phyloP scores from a whole-genome alignment of 2,888 invertebrate genomes.

The Papilio protenor region DNA sequence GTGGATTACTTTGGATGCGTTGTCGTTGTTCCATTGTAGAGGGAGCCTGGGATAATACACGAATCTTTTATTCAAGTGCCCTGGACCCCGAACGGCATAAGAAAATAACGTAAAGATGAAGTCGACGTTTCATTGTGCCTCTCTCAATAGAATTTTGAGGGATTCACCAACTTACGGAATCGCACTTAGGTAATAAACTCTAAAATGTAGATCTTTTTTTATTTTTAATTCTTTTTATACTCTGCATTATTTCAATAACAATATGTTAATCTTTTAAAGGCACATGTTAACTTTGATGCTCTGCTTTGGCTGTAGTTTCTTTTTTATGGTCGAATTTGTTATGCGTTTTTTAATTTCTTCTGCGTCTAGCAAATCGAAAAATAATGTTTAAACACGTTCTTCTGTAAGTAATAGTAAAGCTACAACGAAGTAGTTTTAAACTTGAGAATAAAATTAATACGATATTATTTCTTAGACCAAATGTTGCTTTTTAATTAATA shows the following conservation, averaged over 20 bases:
- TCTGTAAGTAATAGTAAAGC: too few species aligned
- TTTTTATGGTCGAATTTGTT: not conserved
- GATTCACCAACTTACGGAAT: conserved; percentile 61
- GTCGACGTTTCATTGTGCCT: conserved; percentile 75
- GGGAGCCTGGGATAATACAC: conserved; percentile 74
- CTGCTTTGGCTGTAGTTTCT: not conserved
- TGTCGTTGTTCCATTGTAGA: conserved; percentile 75
- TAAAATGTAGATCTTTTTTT: conserved; percentile 30
- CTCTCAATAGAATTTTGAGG: conserved; percentile 78
- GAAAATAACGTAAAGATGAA: conserved; percentile 78
- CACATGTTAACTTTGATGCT: too few species aligned
- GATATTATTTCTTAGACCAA: too few species aligned
- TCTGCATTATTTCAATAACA: not conserved
- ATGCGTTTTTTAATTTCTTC: not conserved
- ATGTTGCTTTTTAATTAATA: too few species aligned
- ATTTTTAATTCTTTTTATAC: conserved; percentile 33
- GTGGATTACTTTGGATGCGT: conserved; percentile 76
- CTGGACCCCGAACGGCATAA: conserved; percentile 73
- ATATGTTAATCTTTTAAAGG: not conserved
- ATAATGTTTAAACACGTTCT: not conserved
- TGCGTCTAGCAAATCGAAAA: not conserved
- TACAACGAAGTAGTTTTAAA: too few species aligned
- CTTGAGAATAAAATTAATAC: too few species aligned
- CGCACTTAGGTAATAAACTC: conserved; percentile 51
- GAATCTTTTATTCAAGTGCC: conserved; percentile 83